A percentile compares a stretch with the other conserved stretches of the same genome.
Conservation (phyloP, 2,797 vertebrate species). For the Neostethus bicornis region DNA sequence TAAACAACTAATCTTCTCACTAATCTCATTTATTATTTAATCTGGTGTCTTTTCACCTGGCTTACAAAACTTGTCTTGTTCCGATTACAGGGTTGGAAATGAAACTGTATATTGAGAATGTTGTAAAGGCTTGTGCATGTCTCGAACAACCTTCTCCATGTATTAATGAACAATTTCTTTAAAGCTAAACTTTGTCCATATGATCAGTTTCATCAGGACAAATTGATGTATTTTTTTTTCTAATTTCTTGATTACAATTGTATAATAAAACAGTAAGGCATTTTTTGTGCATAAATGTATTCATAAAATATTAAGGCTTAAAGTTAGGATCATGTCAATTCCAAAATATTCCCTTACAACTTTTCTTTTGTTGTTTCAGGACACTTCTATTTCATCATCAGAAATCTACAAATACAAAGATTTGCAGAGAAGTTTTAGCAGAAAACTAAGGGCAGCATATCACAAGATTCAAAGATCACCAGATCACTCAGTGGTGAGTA, state of each 20-base stretch:
- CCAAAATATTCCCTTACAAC: background rate
- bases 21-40: constrained; percentile 43
- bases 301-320: background rate
- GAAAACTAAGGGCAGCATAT: constrained; percentile 76
- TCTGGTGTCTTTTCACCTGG: constrained; percentile 14
- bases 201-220: no score
- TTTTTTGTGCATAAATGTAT: no score
- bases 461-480: constrained; percentile 59
- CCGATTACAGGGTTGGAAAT: constrained; percentile 10
- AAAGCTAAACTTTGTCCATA: no score
- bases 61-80: constrained; percentile 40
- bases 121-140: no score
- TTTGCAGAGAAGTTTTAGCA: constrained; percentile 80
- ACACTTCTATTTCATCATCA: constrained; percentile 25
- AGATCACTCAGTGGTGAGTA: constrained; percentile 78
- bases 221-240: no score
- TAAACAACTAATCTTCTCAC: background rate
- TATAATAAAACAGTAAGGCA: no score
- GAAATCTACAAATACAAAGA: constrained; percentile 75
- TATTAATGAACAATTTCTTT: no score
- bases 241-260: no score
- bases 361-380: constrained; percentile 45
- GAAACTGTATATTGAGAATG: background rate
- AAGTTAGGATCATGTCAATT: background rate
- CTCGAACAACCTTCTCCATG: no score